Percentiles rank a stretch among this genome's conserved stretches.
phyloP scores from a whole-genome alignment of 2,113 vertebrate species.

The Platichthys stellatus region DNA sequence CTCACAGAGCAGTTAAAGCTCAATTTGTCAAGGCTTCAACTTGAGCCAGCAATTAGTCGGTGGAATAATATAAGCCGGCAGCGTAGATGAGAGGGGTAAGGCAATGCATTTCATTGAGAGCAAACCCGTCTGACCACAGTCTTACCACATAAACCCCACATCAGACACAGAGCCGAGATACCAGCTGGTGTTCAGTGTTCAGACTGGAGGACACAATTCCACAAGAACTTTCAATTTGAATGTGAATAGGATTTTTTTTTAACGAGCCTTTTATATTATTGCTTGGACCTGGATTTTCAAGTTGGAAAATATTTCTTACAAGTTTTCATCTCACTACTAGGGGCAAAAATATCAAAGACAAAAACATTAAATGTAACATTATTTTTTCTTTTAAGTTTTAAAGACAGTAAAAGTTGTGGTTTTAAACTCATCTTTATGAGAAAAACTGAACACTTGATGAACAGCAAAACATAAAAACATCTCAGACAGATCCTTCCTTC shows the following conservation, averaged over 20 bases:
- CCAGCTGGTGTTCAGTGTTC: neutral
- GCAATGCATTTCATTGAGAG: slow-evolving; percentile 39
- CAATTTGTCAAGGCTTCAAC: slow-evolving; percentile 63
- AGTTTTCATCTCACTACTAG: neutral
- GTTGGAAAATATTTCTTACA: neutral
- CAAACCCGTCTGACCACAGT: slow-evolving; percentile 48
- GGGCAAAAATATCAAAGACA: no score
- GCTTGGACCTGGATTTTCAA: neutral
- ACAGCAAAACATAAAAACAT: no score
- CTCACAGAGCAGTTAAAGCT: slow-evolving; percentile 66
- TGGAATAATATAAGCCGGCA: slow-evolving; percentile 44
- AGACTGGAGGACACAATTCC: neutral
- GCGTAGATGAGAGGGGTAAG: slow-evolving; percentile 33
- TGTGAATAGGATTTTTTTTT: neutral
- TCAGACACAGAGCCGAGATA: slow-evolving; percentile 5
- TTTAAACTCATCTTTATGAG: no score
- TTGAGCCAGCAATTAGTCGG: slow-evolving; percentile 52
- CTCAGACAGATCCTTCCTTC: no score
- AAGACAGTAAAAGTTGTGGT: no score
- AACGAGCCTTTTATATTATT: neutral
- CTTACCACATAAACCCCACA: slow-evolving; percentile 7
- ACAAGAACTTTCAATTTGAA: neutral
- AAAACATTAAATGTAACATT: no score
- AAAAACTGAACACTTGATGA: no score
- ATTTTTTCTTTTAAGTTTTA: no score